These are phyloP conservation scores for Meganola albula DNA, from an alignment of 2,888 invertebrate genomes.

Conservation along the genomic window DNA sequence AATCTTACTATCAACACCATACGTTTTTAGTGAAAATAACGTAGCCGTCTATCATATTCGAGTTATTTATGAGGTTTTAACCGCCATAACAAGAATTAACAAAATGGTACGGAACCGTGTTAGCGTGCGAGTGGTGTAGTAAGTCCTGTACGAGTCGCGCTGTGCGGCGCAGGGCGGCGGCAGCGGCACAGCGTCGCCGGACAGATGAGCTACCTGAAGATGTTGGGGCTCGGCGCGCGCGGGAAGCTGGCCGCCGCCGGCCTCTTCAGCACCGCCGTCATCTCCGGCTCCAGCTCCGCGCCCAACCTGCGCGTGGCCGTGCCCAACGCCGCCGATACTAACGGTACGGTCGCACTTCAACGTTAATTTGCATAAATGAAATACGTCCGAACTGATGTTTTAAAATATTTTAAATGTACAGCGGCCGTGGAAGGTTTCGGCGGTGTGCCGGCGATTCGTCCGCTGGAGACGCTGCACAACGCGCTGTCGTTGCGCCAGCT, in stretches of 20 bases:
- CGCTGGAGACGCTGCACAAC: conserved; percentile 98
- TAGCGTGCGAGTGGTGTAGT: conserved; percentile 70
- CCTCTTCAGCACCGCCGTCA: conserved; percentile 96
- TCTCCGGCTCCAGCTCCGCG: conserved; percentile 95
- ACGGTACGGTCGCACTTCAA: too few species aligned
- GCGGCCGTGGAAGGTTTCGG: conserved; percentile 90
- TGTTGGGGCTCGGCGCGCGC: conserved; percentile 85
- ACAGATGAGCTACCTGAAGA: conserved; percentile 95
- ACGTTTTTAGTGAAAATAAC: too few species aligned
- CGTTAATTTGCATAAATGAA: too few species aligned
- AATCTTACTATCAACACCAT: too few species aligned
- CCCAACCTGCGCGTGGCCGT: conserved; percentile 94
- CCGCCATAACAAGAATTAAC: too few species aligned
- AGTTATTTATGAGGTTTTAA: too few species aligned
- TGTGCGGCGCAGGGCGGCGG: conserved; percentile 81
- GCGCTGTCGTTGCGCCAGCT: conserved; percentile 94
- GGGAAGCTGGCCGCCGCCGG: conserved; percentile 85
- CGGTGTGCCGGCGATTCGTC: conserved; percentile 96
- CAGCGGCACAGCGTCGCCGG: conserved; percentile 97
- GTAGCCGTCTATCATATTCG: too few species aligned
- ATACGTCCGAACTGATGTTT: too few species aligned
- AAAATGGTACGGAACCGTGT: too few species aligned
- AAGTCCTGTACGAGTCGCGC: conserved; percentile 49
- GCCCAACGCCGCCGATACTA: conserved; percentile 83
- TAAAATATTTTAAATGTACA: too few species aligned